These are phyloP conservation scores for Setipinna tenuifilis DNA, from an alignment of 2,797 vertebrate species.

Conservation along the genomic window DNA sequence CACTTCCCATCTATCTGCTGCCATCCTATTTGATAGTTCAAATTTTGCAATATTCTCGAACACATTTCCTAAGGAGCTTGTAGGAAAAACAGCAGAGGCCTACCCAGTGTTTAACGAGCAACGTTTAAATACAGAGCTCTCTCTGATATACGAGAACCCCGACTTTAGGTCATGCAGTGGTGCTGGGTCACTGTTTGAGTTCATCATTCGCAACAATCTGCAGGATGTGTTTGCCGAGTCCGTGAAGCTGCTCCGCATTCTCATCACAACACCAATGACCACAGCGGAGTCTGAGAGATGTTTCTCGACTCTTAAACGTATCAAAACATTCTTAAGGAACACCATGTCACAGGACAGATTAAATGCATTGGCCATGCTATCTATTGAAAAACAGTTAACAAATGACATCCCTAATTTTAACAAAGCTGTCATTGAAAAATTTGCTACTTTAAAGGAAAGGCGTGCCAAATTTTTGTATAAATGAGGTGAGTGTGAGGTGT, in stretches of 20 bases:
- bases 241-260: constrained; percentile 16
- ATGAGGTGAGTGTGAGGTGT: too few species aligned
- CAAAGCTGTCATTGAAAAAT: constrained; percentile 19
- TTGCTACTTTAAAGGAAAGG: constrained; percentile 15
- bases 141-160: too few species aligned
- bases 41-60: background rate
- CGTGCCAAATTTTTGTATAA: background rate
- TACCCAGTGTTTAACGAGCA: background rate
- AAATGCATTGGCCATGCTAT: constrained; percentile 7
- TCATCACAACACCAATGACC: constrained; percentile 31
- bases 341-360: constrained; percentile 28
- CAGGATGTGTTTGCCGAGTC: constrained; percentile 29
- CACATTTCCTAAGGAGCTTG: too few species aligned
- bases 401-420: constrained; percentile 28
- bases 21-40: too few species aligned
- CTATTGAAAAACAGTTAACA: constrained; percentile 29
- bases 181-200: constrained; percentile 12
- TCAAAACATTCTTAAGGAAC: constrained; percentile 23
- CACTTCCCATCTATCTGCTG: background rate
- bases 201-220: background rate
- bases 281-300: constrained; percentile 4
- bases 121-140: background rate
- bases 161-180: constrained; percentile 25
- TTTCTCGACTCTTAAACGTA: constrained; percentile 31
- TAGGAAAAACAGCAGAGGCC: too few species aligned